Evolutionary conservation across 2,797 vertebrate genomes (phyloP).

Genomic region (Remorina albescens): DNA sequence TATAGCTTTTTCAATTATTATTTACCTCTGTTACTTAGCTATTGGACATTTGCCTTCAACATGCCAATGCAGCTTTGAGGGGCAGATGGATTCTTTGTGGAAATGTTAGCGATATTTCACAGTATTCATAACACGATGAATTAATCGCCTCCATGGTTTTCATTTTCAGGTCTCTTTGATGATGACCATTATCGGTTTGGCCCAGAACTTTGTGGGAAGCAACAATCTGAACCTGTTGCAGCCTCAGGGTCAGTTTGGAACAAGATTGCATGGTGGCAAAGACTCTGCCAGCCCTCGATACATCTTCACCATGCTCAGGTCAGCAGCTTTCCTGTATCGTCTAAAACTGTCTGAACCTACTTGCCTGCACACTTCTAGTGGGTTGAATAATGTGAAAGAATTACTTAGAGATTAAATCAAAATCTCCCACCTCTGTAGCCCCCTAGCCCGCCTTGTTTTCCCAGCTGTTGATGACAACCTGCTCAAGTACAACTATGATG

Average conservation of each 20-base stretch:
- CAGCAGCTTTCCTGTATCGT: constrained; percentile 24
- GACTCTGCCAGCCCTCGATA: constrained; percentile 99
- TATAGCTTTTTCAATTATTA: not conserved
- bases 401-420: not conserved
- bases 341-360: not conserved
- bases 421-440: constrained; percentile 70
- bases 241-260: constrained; percentile 97
- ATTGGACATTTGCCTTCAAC: not conserved
- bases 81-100: not conserved
- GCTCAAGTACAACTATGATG: constrained; percentile 93
- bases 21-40: not conserved
- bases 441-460: constrained; percentile 92
- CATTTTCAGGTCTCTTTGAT: constrained; percentile 89
- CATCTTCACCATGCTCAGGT: constrained; percentile 99
- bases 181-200: constrained; percentile 97
- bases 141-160: not conserved
- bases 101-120: not conserved
- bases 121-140: not conserved
- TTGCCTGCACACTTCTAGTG: not conserved
- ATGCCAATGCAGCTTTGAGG: not conserved
- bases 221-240: constrained; percentile 97
- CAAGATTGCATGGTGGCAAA: constrained; percentile 95
- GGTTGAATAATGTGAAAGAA: not conserved
- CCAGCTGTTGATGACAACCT: constrained; percentile 91
- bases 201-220: constrained; percentile 98